These are phyloP conservation scores for Callocephalon fimbriatum DNA, from an alignment of 2,113 vertebrate genomes.

Conservation along the genomic window DNA sequence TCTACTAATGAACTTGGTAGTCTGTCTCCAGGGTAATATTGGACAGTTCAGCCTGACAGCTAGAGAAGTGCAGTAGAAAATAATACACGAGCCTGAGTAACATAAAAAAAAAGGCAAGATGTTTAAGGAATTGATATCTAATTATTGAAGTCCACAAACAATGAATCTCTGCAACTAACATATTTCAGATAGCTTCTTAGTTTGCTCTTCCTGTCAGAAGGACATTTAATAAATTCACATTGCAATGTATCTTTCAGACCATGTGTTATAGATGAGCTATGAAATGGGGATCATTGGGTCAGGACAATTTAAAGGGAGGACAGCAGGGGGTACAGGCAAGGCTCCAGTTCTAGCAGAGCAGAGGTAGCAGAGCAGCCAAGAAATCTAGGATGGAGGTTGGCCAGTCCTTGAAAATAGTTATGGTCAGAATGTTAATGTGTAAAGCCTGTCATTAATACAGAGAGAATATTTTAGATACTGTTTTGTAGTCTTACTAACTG, in stretches of 20 bases:
- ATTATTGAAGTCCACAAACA: neutral
- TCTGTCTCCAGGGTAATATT: neutral
- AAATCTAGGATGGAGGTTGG: neutral
- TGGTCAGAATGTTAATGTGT: neutral
- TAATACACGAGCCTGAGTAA: neutral
- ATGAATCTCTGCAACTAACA: neutral
- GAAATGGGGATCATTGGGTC: neutral
- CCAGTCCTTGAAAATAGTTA: neutral
- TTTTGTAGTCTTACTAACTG: neutral
- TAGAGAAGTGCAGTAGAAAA: neutral
- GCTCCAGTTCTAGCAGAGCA: neutral
- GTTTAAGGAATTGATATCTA: neutral
- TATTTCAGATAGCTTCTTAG: neutral
- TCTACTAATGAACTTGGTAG: slow-evolving; percentile 4
- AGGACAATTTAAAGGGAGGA: neutral
- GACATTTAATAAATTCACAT: neutral
- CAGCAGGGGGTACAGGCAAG: neutral
- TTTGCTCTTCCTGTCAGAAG: neutral
- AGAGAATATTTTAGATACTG: neutral
- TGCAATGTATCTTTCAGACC: neutral
- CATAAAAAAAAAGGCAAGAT: neutral
- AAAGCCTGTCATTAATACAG: neutral
- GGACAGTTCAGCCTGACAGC: neutral
- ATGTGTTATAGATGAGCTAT: neutral
- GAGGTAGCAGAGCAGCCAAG: neutral